Base-by-base conservation (phyloP, 2,888 invertebrate species). In the Macrophya alboannulata region DNA sequence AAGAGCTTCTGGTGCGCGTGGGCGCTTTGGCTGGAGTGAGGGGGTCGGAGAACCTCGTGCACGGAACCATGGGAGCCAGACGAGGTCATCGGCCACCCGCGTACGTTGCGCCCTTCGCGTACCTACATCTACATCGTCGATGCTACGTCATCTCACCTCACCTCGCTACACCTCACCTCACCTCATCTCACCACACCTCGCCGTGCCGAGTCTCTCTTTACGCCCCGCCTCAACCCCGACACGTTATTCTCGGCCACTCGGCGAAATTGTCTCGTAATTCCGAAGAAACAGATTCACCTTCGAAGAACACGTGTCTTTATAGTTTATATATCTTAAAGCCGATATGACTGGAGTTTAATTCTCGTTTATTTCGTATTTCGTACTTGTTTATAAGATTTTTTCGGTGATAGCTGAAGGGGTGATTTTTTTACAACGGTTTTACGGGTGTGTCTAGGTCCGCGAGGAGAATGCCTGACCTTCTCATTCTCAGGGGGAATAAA, bases 261-360 rank as follows among this genome's bases (percentile, higher is more conserved):
- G 25, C 40, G 62, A 88, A 88, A 87, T 87, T 84, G 86, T 84
- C 87, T 86, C 86, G 89, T 90, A 90, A 91, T 91, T 90, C 90
- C n/a, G 55, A 55, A 90, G 89, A 89, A 88, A 55, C 77, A 77
- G 77, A 77, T 77, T 55, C 31, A 45, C 74, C 55, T 77, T 77
- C 77, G 37, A 55, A n/a, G 17, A 55, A 55, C 77, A 55, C 51
- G 25, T 55, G 77, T 37, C 77, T 37, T 51, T 55, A 37, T 55
- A 17, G 10, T 12, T 72, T 21, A 31, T 12, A 31, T 12, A 74
- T 21, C 21, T 17, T 43, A 31, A 25, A 74, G 74, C 74, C 74
- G 45, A 43, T 74, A 45, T 43, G 6, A 12, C 45, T 12, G n/a
- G 74, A 68, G n/a, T 43, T 74, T 43, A 12, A 45, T 48, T 74